These are phyloP conservation scores for Poeciliopsis retropinna DNA, from an alignment of 2,113 vertebrate species.

Conservation along the genomic window DNA sequence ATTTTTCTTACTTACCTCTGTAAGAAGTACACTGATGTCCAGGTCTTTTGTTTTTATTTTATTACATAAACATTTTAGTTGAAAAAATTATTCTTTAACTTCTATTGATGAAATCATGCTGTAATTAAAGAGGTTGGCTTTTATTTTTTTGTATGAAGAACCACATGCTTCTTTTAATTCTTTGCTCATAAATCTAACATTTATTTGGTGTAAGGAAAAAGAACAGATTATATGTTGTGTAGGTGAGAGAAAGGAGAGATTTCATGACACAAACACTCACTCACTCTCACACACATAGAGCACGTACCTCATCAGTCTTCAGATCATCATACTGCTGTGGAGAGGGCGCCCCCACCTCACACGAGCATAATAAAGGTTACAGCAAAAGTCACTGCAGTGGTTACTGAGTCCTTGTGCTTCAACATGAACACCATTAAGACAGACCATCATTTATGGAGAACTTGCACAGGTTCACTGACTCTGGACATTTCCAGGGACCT, in stretches of 20 bases:
- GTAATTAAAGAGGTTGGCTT: not conserved
- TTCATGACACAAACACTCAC: conserved; percentile 15
- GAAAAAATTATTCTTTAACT: not conserved
- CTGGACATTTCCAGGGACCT: conserved; percentile 15
- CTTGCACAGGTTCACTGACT: conserved; percentile 81
- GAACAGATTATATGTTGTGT: not conserved
- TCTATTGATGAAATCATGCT: not conserved
- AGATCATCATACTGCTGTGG: conserved; percentile 96
- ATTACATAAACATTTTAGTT: not conserved
- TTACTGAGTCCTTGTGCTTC: conserved; percentile 77
- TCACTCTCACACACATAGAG: conserved; percentile 53
- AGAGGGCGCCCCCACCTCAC: conserved; percentile 92
- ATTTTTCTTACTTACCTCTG: not conserved
- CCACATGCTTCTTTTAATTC: not conserved
- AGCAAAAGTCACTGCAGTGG: conserved; percentile 85
- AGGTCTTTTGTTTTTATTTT: not conserved
- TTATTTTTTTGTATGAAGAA: not conserved
- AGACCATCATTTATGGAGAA: conserved; percentile 75
- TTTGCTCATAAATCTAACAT: not conserved
- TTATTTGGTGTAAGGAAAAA: not conserved
- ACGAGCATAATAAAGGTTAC: conserved; percentile 87
- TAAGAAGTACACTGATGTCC: not conserved
- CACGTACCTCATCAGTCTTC: conserved; percentile 96
- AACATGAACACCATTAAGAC: conserved; percentile 76
- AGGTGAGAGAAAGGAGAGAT: not conserved